Conservation (phyloP, 2,888 invertebrate genomes). For the Parnassius mnemosyne region DNA sequence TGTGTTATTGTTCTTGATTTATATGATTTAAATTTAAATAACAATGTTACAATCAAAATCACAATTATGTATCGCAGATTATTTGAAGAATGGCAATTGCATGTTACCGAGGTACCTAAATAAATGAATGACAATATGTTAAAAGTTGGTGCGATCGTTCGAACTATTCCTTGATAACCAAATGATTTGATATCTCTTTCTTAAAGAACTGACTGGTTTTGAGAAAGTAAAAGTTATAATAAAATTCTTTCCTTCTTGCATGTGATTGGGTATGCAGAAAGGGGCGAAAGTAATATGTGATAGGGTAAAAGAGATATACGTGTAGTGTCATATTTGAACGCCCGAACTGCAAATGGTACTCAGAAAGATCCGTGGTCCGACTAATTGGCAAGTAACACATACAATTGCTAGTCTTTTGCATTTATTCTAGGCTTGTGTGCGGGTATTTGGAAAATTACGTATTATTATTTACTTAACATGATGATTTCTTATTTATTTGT, state of each 20-base stretch:
- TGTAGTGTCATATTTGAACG: neutral
- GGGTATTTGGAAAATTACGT: conserved; percentile 38
- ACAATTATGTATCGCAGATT: conserved; percentile 23
- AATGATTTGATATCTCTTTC: no score
- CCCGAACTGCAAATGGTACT: neutral
- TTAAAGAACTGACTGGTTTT: no score
- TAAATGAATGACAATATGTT: neutral
- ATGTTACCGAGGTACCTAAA: conserved; percentile 32
- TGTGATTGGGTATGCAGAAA: neutral
- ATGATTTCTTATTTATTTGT: no score
- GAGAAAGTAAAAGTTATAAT: no score
- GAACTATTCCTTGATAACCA: neutral
- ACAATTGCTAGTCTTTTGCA: conserved; percentile 46
- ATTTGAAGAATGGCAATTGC: conserved; percentile 46
- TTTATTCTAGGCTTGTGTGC: conserved; percentile 56
- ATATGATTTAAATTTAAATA: conserved; percentile 20
- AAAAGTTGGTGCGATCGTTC: neutral
- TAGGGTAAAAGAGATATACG: neutral
- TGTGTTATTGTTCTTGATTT: conserved; percentile 8
- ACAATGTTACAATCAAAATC: conserved; percentile 28
- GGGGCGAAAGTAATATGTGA: neutral
- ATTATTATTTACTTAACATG: no score
- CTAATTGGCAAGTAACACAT: conserved; percentile 29
- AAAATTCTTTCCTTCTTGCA: neutral
- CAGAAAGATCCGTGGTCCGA: neutral